Evolutionary conservation across 2,888 invertebrate species (phyloP).

Genomic region (Volucella bombylans): DNA sequence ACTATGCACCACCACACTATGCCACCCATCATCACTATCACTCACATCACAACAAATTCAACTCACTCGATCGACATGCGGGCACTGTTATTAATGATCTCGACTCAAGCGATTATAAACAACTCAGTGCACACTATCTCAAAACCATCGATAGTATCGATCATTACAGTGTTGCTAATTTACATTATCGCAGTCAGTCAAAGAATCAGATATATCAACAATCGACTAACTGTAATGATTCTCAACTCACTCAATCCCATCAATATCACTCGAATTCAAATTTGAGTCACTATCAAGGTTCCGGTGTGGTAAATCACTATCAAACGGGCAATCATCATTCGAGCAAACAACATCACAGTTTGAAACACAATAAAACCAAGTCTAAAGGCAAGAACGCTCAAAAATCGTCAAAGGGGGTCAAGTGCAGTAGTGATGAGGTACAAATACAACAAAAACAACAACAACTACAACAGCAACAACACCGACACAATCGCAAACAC

Average conservation of each 20-base stretch:
- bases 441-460: slow-evolving; percentile 56
- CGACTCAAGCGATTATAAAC: slow-evolving; percentile 77
- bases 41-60: slow-evolving; percentile 77
- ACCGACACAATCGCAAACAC: slow-evolving; percentile 76
- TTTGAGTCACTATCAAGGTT: slow-evolving; percentile 76
- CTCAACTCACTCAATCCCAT: slow-evolving; percentile 65
- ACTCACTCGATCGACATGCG: slow-evolving; percentile 78
- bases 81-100: slow-evolving; percentile 54
- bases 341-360: slow-evolving; percentile 66
- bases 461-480: slow-evolving; percentile 67
- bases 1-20: slow-evolving; percentile 77
- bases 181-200: slow-evolving; percentile 80
- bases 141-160: slow-evolving; percentile 81
- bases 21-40: slow-evolving; percentile 71
- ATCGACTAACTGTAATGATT: slow-evolving; percentile 77
- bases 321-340: slow-evolving; percentile 76
- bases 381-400: slow-evolving; percentile 42
- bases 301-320: slow-evolving; percentile 77
- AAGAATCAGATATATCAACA: slow-evolving; percentile 80
- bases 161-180: slow-evolving; percentile 80
- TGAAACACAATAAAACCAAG: slow-evolving; percentile 73
- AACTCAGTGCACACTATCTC: slow-evolving; percentile 80
- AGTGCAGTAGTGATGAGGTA: slow-evolving; percentile 58
- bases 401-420: slow-evolving; percentile 35
- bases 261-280: slow-evolving; percentile 76